phyloP scores from a whole-genome alignment of 2,797 vertebrate species.

The Rhincodon typus region DNA sequence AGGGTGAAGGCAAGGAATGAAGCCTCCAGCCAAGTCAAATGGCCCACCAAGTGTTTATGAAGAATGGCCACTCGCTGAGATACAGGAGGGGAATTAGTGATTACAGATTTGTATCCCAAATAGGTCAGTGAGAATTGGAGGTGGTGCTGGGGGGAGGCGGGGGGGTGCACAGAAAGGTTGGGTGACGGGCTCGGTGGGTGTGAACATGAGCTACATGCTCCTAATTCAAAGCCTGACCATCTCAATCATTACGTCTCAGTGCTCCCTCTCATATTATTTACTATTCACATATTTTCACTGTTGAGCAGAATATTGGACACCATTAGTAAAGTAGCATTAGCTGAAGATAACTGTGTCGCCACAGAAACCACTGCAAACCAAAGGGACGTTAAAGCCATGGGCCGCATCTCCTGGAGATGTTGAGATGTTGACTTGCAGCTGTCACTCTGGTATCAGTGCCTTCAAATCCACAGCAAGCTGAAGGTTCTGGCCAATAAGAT shows the following conservation, averaged over 20 bases:
- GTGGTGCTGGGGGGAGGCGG: neutral
- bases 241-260: neutral
- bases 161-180: neutral
- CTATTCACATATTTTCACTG: neutral
- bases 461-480: neutral
- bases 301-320: neutral
- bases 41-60: neutral
- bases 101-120: neutral
- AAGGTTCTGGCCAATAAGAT: neutral
- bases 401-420: neutral
- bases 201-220: neutral
- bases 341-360: neutral
- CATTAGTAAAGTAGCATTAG: neutral
- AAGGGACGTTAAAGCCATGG: neutral
- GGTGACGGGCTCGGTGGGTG: too few species aligned
- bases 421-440: neutral
- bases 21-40: neutral
- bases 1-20: neutral
- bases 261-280: neutral
- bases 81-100: neutral
- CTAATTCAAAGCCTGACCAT: neutral
- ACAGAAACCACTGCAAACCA: constrained; percentile 1
- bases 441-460: neutral
- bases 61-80: too few species aligned
- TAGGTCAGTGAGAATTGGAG: neutral